These are phyloP conservation scores for Neoascia interrupta DNA, from an alignment of 2,888 invertebrate species.

Conservation along the genomic window DNA sequence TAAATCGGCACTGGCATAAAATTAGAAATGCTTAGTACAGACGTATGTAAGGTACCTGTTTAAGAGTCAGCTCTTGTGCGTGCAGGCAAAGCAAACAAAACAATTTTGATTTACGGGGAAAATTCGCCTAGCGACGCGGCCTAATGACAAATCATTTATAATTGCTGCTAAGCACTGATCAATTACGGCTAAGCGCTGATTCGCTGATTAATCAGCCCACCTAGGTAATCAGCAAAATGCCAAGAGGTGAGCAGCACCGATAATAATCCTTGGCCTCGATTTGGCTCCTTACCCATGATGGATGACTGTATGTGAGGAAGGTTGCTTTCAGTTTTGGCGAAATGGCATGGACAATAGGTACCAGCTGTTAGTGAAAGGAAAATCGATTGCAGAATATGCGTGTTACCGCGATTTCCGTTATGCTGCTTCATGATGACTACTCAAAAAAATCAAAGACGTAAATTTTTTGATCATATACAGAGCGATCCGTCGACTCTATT, in stretches of 20 bases:
- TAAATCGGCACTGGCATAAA: constrained; percentile 40
- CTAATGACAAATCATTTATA: constrained; percentile 58
- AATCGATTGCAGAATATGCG: constrained; percentile 10
- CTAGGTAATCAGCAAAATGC: constrained; percentile 51
- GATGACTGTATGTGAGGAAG: constrained; percentile 13
- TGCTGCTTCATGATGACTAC: constrained; percentile 9
- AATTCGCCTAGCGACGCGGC: constrained; percentile 28
- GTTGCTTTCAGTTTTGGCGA: constrained; percentile 7
- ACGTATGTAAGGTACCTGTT: constrained; percentile 48
- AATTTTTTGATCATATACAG: no score
- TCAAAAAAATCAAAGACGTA: no score
- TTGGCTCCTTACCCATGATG: constrained; percentile 34
- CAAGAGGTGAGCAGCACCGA: constrained; percentile 52
- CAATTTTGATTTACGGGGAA: constrained; percentile 45
- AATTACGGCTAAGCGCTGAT: constrained; percentile 64
- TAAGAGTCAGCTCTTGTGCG: constrained; percentile 43
- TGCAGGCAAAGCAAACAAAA: constrained; percentile 48
- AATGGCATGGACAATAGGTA: background rate
- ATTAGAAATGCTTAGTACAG: constrained; percentile 49
- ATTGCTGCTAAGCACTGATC: constrained; percentile 55
- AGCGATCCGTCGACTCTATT: no score
- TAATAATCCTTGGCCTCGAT: constrained; percentile 58
- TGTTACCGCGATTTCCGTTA: constrained; percentile 5
- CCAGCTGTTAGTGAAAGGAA: constrained; percentile 15
- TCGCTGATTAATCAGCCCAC: constrained; percentile 61